Evolutionary conservation across 2,113 vertebrate species (phyloP).

Genomic region (Zootoca vivipara): DNA sequence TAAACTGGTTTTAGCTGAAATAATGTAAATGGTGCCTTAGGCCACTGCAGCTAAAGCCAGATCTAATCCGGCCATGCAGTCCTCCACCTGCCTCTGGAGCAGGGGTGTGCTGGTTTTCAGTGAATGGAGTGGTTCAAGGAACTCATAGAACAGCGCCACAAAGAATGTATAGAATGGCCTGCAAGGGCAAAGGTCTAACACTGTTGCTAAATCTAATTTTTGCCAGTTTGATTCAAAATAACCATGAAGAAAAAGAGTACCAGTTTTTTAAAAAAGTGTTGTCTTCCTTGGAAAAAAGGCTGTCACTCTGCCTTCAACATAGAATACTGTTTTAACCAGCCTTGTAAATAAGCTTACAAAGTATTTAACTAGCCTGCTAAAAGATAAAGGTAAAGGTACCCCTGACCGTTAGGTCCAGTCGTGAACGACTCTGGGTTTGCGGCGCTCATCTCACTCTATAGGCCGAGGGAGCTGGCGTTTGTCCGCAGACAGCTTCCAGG

Average conservation of each 20-base stretch:
- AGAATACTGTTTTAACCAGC: conserved; percentile 32
- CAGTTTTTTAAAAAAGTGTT: conserved; percentile 49
- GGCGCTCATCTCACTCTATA: too few relatives aligned
- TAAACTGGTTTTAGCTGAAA: not conserved
- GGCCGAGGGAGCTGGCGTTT: too few relatives aligned
- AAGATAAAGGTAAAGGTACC: too few relatives aligned
- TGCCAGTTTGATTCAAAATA: conserved; percentile 37
- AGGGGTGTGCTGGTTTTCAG: not conserved
- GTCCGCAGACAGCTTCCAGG: too few relatives aligned
- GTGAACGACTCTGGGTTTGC: too few relatives aligned
- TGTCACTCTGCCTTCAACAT: not conserved
- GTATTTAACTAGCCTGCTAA: not conserved
- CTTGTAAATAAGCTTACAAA: not conserved
- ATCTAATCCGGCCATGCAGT: not conserved
- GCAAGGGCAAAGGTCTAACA: not conserved
- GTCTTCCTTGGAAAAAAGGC: conserved; percentile 15
- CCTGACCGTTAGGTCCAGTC: too few relatives aligned
- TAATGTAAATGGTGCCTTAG: not conserved
- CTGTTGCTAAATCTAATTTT: not conserved
- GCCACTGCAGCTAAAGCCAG: not conserved
- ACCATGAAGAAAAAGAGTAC: conserved; percentile 31
- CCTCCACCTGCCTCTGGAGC: not conserved
- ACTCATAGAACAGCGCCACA: not conserved
- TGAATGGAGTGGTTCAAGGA: too few relatives aligned
- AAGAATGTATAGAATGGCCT: not conserved